Base-by-base conservation (phyloP, 2,113 vertebrate genomes). In the Delphinapterus leucas region DNA sequence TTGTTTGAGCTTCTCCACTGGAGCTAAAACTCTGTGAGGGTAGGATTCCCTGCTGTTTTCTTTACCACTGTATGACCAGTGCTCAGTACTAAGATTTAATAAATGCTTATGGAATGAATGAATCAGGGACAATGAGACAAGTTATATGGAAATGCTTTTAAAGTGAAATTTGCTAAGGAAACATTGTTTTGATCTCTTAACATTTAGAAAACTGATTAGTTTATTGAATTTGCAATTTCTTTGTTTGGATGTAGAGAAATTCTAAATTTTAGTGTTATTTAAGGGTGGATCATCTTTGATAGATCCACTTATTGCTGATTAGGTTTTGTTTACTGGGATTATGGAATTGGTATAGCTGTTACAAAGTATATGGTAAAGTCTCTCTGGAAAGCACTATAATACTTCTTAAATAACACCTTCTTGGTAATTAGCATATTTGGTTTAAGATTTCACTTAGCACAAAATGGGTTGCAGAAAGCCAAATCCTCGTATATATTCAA, bases 371-470 rank as follows among this genome's bases (percentile, higher is more conserved):
- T 65, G 61, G 28, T 73, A 79, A 95, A 28, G 18, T 82, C 61
- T 96, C 47, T 94, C 36, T 94, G 47, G 85, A 88, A 98, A 96
- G 60, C 47, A 79, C 28, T 76, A 2, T 93, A 96, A n/a, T 90
- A 85, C 38, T 97, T 95, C 71, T 49, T 95, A 92, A 93, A 92
- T 95, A 83, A 89, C 63, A 95, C 53, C 41, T 98, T 95, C 93
- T 97, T 97, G 68, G 91, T 97, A 95, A 98, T 96, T 80, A 93
- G 53, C 82, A 92, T 82, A 83, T 97, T 94, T 96, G 89, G 94
- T 85, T 97, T 96, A 95, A 97, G 73, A 93, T 96, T 96, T 98
- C 82, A 86, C 28, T 89, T 96, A 91, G 92, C 87, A 90, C 63
- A 97, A 95, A 96, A 87, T 96, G 82, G 79, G 44, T 83, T 97